A percentile compares a stretch with the other conserved stretches of the same genome.
Evolutionary conservation across 2,113 vertebrate genomes (phyloP).

Genomic region (Emydura subglobosa): DNA sequence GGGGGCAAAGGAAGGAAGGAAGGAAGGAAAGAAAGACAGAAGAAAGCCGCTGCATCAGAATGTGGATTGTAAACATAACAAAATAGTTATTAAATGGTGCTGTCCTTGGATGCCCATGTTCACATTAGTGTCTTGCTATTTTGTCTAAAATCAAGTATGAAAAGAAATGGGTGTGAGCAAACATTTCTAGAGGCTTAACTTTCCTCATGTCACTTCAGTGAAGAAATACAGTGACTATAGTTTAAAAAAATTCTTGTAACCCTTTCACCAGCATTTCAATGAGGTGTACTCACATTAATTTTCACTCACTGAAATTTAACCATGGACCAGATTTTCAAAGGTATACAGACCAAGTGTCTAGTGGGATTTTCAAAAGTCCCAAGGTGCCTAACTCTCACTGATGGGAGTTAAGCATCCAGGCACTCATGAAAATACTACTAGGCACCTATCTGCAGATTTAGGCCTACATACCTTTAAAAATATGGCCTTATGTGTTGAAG

Average conservation of each 20-base stretch:
- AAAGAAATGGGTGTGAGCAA: not conserved
- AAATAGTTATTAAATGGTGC: not conserved
- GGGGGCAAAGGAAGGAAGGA: not conserved
- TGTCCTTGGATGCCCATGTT: not conserved
- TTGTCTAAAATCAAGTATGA: not conserved
- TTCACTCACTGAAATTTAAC: not conserved
- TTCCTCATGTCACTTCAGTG: not conserved
- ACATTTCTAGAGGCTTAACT: not conserved
- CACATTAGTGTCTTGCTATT: not conserved
- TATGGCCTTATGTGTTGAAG: not conserved
- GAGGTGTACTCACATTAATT: not conserved
- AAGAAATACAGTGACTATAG: not conserved
- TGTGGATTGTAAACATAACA: not conserved
- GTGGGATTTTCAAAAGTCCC: not conserved
- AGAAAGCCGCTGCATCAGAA: not conserved
- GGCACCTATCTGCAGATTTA: not conserved
- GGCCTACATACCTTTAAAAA: not conserved
- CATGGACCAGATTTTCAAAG: not conserved
- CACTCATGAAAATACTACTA: not conserved
- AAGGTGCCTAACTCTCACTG: accelerated
- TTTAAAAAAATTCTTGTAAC: not conserved
- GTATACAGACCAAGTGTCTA: not conserved
- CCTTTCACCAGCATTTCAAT: not conserved
- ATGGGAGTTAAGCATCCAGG: not conserved
- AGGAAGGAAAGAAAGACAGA: not conserved